Evolutionary conservation across 1,140 invertebrate genomes (phyloP).

Genomic region (Harpegnathos saltator): DNA sequence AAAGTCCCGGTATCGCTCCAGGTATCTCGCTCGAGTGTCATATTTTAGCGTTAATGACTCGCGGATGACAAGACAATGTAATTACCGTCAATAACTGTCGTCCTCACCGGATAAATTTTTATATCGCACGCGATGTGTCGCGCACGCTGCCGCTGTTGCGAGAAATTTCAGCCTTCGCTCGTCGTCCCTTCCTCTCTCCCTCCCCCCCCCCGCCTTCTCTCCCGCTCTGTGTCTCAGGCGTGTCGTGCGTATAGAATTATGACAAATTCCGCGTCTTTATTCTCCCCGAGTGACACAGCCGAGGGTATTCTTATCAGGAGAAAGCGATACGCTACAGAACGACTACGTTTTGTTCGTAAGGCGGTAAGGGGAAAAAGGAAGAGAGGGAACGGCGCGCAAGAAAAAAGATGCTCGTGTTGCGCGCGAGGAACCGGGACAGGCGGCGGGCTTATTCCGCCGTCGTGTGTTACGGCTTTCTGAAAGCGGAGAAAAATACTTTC

Average conservation of each 20-base stretch:
- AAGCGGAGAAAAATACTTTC: conserved; percentile 51
- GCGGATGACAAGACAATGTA: conserved; percentile 5
- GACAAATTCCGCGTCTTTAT: conserved; percentile 1
- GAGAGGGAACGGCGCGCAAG: too few species aligned
- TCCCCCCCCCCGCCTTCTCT: too few species aligned
- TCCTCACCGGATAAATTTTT: conserved; percentile 3
- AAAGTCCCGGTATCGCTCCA: conserved; percentile 53
- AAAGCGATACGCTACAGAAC: conserved; percentile 38
- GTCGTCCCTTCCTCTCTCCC: too few species aligned
- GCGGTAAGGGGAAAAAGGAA: too few species aligned
- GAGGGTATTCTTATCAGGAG: neutral
- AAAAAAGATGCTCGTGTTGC: conserved; percentile 44
- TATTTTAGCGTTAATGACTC: conserved; percentile 57
- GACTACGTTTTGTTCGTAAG: conserved; percentile 9
- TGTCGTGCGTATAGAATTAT: neutral
- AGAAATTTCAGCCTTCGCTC: neutral
- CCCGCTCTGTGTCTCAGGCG: too few species aligned
- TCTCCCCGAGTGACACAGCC: neutral
- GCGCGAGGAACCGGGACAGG: neutral
- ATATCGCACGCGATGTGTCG: neutral
- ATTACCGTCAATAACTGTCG: conserved; percentile 49
- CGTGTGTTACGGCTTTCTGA: conserved; percentile 40
- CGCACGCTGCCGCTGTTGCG: neutral
- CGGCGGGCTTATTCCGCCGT: conserved; percentile 7
- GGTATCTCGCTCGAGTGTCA: neutral